Percentiles rank a stretch among this genome's conserved stretches.
These are phyloP conservation scores for Callipepla squamata DNA, from an alignment of 2,113 vertebrate genomes.

Conservation along the genomic window DNA sequence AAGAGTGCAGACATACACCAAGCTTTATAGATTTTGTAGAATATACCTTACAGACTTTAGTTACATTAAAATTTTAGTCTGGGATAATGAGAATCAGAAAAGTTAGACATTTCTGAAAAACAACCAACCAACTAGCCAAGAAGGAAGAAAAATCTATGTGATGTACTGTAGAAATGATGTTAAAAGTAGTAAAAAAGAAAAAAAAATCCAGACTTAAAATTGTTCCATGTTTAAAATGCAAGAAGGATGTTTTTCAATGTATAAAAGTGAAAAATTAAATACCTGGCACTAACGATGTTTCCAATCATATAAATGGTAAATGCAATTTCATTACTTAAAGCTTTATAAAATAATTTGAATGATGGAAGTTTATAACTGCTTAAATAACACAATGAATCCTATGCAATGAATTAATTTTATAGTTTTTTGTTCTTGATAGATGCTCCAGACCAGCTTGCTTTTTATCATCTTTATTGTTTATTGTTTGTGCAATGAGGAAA, in stretches of 20 bases:
- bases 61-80: neutral
- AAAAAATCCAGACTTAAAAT: neutral
- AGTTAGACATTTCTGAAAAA: neutral
- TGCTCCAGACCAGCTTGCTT: neutral
- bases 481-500: neutral
- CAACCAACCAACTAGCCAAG: neutral
- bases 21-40: rapidly evolving
- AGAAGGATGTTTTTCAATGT: neutral
- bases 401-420: neutral
- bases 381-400: neutral
- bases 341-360: neutral
- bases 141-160: neutral
- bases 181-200: neutral
- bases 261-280: neutral
- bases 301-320: neutral
- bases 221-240: neutral
- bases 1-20: neutral
- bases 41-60: neutral
- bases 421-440: neutral
- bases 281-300: neutral
- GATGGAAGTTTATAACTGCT: neutral
- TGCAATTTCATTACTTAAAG: neutral
- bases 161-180: neutral
- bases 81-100: neutral
- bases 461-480: neutral